A percentile compares a stretch with the other conserved stretches of the same genome.
These are phyloP conservation scores for Leptobrachium leishanense DNA, from an alignment of 2,113 vertebrate genomes.

Conservation along the genomic window DNA sequence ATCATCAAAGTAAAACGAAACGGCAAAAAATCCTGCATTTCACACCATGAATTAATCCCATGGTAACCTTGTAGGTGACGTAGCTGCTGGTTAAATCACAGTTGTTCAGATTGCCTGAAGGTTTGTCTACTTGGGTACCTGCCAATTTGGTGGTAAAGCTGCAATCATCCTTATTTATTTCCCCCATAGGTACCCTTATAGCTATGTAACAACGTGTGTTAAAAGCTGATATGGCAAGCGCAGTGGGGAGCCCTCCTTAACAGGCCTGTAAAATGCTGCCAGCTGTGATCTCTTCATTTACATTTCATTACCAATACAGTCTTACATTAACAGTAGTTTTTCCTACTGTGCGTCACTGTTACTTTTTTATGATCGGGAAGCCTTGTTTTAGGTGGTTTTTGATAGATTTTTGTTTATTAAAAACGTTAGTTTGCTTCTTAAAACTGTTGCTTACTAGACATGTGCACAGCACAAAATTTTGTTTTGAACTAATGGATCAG, in stretches of 20 bases:
- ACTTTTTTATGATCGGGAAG: slow-evolving; percentile 36
- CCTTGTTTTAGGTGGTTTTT: slow-evolving; percentile 41
- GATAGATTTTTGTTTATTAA: slow-evolving; percentile 8
- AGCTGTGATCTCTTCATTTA: slow-evolving; percentile 47
- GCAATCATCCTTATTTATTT: slow-evolving; percentile 46
- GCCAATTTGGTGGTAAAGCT: slow-evolving; percentile 29
- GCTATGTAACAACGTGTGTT: slow-evolving; percentile 39
- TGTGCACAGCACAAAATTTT: too few species aligned
- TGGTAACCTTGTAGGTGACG: neutral
- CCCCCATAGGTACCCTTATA: slow-evolving; percentile 31
- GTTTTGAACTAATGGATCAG: too few species aligned
- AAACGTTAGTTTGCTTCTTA: slow-evolving; percentile 22
- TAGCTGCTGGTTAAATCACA: slow-evolving; percentile 28
- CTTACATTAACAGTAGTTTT: slow-evolving; percentile 43
- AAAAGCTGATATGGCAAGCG: slow-evolving; percentile 45
- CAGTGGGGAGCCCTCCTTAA: slow-evolving; percentile 43
- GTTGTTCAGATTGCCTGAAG: slow-evolving; percentile 10
- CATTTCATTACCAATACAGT: slow-evolving; percentile 48
- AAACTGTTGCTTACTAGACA: slow-evolving; percentile 7
- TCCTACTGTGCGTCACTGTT: slow-evolving; percentile 37
- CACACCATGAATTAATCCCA: neutral
- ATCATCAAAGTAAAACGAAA: too few species aligned
- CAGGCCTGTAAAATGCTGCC: slow-evolving; percentile 41
- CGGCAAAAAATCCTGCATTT: neutral
- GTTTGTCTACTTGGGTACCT: slow-evolving; percentile 34